These are phyloP conservation scores for Geotrupes spiniger DNA, from an alignment of 2,888 invertebrate genomes.

Conservation along the genomic window DNA sequence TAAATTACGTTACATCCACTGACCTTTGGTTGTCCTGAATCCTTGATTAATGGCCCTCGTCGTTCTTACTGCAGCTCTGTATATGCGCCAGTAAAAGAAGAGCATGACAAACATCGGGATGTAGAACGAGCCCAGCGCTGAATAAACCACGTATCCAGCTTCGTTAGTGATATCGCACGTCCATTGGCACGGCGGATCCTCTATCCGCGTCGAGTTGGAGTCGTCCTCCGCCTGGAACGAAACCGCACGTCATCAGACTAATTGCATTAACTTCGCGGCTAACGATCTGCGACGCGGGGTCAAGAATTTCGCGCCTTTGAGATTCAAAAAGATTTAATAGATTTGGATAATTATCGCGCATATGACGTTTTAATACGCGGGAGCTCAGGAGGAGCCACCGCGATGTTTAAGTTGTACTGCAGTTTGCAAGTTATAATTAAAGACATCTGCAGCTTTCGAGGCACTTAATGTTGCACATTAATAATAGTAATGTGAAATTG, in stretches of 20 bases:
- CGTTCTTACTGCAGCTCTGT: conserved; percentile 88
- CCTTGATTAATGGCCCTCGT: conserved; percentile 92
- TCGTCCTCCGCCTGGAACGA: conserved; percentile 37
- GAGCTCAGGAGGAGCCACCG: no score
- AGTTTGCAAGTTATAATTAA: no score
- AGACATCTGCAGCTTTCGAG: no score
- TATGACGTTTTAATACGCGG: no score
- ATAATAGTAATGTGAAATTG: no score
- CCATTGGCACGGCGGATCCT: conserved; percentile 69
- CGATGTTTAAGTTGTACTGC: no score
- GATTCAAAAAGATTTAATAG: no score
- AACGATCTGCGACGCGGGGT: no score
- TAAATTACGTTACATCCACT: no score
- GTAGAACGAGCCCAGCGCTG: conserved; percentile 96
- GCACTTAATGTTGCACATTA: no score
- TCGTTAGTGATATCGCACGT: conserved; percentile 91
- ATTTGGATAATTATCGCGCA: no score
- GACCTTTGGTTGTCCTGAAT: conserved; percentile 81
- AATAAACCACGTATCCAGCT: conserved; percentile 94
- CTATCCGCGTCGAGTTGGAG: conserved; percentile 43
- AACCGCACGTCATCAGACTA: conserved; percentile 18
- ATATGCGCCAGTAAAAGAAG: conserved; percentile 97
- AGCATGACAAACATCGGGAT: conserved; percentile 97
- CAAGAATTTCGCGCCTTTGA: no score
- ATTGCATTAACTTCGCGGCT: not conserved